Base-by-base conservation (phyloP, 2,888 invertebrate genomes). In the Phortica magna region DNA sequence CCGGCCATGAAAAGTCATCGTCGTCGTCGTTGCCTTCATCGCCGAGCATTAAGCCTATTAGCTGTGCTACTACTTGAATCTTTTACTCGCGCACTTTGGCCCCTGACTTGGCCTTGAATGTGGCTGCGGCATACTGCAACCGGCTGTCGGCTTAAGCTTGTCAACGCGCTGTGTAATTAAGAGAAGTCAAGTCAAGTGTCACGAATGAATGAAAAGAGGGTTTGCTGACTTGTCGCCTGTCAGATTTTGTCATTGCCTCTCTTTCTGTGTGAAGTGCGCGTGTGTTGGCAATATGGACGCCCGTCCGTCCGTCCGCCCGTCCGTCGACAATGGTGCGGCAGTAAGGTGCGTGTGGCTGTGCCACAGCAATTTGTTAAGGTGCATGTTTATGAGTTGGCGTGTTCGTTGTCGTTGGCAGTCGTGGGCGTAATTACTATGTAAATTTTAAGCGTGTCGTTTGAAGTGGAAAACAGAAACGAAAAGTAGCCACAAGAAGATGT, bases 121-220 rank as follows among this genome's bases (percentile, higher is more conserved):
- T 9, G 55, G n/a, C 17, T 17, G 55, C 3, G 55, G n/a, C 17
- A 31, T 55, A 55, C 61, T 19, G 22, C 61, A 61, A n/a, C 22
- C 61, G 10, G 31, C 61, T 31, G 19, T 31, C 9, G 12, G 61
- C 61, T 61, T 61, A 61, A 61, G 22, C 61, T 61, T 61, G 61
- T 61, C 61, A 61, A 12, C 61, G 61, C 19, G 7, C 55, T 17
- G 55, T 61, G 19, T 19, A 61, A 19, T 61, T 22, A 61, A 61
- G 61, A 12, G 7, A 31, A 61, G 61, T 14, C 22, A 61, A 61
- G 61, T 61, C 61, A 61, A 61, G 22, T 61, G 61, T 61, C 61
- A 61, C 22, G 61, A 55, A n/a, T 14, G n/a, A n/a, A 55, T 55
- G 55, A 55, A 55, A 55, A 55, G 17, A 6, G 7, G 7, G 17